Percentiles rank a stretch among this genome's conserved stretches.
Conservation (phyloP, 1,140 invertebrate genomes). For the Cyrtorhinus lividipennis region DNA sequence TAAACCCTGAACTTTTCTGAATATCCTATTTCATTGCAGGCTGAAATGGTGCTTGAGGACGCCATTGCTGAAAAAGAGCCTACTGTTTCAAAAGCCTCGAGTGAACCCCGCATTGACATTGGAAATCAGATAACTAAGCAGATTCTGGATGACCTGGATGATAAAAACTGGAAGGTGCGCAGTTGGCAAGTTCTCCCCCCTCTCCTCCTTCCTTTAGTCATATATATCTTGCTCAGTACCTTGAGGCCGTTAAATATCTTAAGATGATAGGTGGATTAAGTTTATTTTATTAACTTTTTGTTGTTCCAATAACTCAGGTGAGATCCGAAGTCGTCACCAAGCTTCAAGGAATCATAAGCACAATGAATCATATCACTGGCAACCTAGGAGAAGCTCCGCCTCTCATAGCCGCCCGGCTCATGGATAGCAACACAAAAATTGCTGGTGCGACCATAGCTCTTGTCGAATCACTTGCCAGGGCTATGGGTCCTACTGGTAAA, state of each 20-base stretch:
- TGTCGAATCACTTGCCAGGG: slow-evolving; percentile 58
- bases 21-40: no score
- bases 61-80: neutral
- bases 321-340: slow-evolving; percentile 71
- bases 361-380: slow-evolving; percentile 63
- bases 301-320: slow-evolving; percentile 36
- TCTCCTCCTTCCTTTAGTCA: no score
- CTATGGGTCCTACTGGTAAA: slow-evolving; percentile 62
- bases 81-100: slow-evolving; percentile 34
- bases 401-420: slow-evolving; percentile 52
- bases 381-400: slow-evolving; percentile 70
- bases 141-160: slow-evolving; percentile 63
- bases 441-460: slow-evolving; percentile 66
- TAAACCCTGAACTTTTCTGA: no score
- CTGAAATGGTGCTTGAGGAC: neutral
- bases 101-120: slow-evolving; percentile 65
- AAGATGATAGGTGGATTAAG: no score
- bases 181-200: no score
- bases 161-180: slow-evolving; percentile 88
- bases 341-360: slow-evolving; percentile 54
- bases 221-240: no score
- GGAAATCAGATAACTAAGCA: slow-evolving; percentile 68
- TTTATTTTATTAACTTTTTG: no score
- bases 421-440: slow-evolving; percentile 84
- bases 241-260: no score